Conservation (phyloP, 53 echinoderm and acorn worm species). For the Arbacia lixula region DNA sequence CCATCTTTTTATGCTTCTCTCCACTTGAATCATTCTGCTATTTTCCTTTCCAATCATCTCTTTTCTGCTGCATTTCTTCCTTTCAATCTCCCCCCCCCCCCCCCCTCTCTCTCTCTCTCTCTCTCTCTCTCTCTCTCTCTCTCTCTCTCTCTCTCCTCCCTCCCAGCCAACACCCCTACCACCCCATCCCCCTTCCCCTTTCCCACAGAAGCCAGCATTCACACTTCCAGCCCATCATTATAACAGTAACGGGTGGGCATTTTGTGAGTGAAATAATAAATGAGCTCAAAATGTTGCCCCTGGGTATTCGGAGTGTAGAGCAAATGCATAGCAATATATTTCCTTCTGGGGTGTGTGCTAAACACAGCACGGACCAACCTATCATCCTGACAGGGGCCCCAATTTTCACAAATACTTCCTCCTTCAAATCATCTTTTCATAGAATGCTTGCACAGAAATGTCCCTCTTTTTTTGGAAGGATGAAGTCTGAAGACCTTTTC, state of each 20-base stretch:
- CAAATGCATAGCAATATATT: slow-evolving; percentile 16
- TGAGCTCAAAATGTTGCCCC: slow-evolving; percentile 42
- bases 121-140: not conserved
- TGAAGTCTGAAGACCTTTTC: no score
- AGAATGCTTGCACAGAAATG: no score
- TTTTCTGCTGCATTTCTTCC: not conserved
- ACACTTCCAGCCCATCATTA: slow-evolving; percentile 39
- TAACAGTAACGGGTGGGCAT: slow-evolving; percentile 33
- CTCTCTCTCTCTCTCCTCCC: not conserved
- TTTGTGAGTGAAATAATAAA: slow-evolving; percentile 60
- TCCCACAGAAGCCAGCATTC: slow-evolving; percentile 2
- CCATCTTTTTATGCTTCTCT: not conserved
- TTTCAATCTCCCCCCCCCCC: not conserved
- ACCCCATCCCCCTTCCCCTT: not conserved
- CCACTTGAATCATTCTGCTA: not conserved
- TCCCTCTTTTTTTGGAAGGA: no score
- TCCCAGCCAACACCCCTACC: no score
- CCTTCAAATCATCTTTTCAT: not conserved
- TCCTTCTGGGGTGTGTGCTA: slow-evolving; percentile 2
- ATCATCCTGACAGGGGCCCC: slow-evolving; percentile 28
- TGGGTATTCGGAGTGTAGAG: slow-evolving; percentile 31
- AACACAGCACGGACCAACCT: not conserved
- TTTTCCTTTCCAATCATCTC: not conserved
- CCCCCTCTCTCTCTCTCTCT: not conserved
- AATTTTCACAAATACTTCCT: not conserved